Evolutionary conservation across 2,797 vertebrate species (phyloP).

Genomic region (Lutjanus campechanus): DNA sequence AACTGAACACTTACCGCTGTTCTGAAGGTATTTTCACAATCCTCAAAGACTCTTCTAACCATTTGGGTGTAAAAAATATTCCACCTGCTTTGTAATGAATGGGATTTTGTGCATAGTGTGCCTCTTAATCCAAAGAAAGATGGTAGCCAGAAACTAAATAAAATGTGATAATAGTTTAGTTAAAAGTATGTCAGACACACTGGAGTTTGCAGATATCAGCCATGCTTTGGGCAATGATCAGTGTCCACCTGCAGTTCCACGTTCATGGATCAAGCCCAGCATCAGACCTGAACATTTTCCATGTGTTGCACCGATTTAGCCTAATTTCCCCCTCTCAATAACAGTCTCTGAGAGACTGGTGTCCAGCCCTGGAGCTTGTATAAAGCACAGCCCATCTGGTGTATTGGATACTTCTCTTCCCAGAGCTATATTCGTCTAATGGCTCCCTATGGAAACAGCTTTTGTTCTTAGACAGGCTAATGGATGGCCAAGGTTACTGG

Average conservation of each 20-base stretch:
- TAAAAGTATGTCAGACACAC: slow-evolving; percentile 4
- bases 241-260: slow-evolving; percentile 54
- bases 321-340: slow-evolving; percentile 55
- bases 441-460: slow-evolving; percentile 77
- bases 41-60: background rate
- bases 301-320: slow-evolving; percentile 58
- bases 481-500: slow-evolving; percentile 77
- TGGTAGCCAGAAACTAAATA: background rate
- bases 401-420: slow-evolving; percentile 73
- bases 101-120: background rate
- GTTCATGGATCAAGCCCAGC: slow-evolving; percentile 42
- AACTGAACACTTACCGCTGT: background rate
- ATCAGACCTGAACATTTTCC: slow-evolving; percentile 42
- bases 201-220: background rate
- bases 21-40: background rate
- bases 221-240: slow-evolving; percentile 41
- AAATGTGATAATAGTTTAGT: slow-evolving; percentile 5
- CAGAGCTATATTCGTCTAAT: slow-evolving; percentile 77
- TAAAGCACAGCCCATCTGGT: slow-evolving; percentile 76
- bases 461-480: slow-evolving; percentile 80
- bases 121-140: background rate
- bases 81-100: background rate
- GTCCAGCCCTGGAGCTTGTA: slow-evolving; percentile 70
- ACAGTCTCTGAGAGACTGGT: slow-evolving; percentile 55
- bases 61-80: background rate